Percentiles rank a stretch among this genome's conserved stretches.
Evolutionary conservation across 2,888 invertebrate genomes (phyloP).

Genomic region (Parnassius orleans): DNA sequence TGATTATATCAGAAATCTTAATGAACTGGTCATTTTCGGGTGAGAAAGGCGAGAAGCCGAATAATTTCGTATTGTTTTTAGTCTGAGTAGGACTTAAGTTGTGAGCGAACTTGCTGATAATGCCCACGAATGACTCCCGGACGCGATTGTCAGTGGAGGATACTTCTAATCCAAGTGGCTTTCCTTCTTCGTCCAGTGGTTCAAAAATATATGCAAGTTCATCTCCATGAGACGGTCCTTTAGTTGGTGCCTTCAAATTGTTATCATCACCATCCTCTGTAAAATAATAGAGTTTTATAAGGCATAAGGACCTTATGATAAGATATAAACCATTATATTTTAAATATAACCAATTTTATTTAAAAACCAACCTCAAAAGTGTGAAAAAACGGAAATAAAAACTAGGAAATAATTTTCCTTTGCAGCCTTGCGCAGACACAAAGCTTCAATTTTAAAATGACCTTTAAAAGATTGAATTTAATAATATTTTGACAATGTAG

Average conservation of each 20-base stretch:
- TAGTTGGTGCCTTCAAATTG: conserved; percentile 36
- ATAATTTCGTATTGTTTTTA: conserved; percentile 34
- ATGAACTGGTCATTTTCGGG: conserved; percentile 57
- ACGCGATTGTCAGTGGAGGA: conserved; percentile 82
- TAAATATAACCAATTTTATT: too few species aligned
- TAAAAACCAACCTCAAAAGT: too few species aligned
- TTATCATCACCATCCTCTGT: conserved; percentile 33
- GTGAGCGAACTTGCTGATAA: conserved; percentile 85
- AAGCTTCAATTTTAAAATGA: too few species aligned
- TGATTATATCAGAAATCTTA: conserved; percentile 53
- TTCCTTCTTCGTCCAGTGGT: conserved; percentile 81
- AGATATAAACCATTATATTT: too few species aligned
- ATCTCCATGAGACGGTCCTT: conserved; percentile 84
- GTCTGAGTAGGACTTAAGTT: conserved; percentile 44
- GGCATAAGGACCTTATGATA: too few species aligned
- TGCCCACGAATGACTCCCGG: conserved; percentile 83
- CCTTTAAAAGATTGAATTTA: too few species aligned
- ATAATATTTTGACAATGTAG: too few species aligned
- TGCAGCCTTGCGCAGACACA: too few species aligned
- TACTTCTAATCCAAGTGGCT: conserved; percentile 62
- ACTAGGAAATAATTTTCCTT: too few species aligned
- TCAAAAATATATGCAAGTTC: conserved; percentile 87
- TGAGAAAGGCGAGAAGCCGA: conserved; percentile 48
- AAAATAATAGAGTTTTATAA: conserved; percentile 7
- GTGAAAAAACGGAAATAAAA: too few species aligned